phyloP scores from a whole-genome alignment of 2,888 invertebrate species.

The Perithous albicinctus region DNA sequence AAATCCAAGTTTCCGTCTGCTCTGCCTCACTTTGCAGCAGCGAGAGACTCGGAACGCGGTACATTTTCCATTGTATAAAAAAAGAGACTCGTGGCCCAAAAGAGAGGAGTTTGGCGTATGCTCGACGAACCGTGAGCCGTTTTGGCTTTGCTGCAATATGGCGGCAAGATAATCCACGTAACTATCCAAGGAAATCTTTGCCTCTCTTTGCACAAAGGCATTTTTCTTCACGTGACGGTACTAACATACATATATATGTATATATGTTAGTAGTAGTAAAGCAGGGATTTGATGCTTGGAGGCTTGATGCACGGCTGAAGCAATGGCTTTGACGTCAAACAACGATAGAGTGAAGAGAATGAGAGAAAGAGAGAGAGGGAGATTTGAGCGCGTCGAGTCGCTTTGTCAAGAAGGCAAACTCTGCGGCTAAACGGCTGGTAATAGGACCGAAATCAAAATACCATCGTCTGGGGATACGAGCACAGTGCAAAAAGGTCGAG shows the following conservation, averaged over 20 bases:
- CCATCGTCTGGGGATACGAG: conserved; percentile 73
- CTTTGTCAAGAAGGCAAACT: conserved; percentile 84
- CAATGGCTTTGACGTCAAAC: conserved; percentile 30
- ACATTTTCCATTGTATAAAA: conserved; percentile 62
- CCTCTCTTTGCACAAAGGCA: conserved; percentile 63
- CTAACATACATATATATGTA: no score
- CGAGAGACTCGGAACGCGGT: conserved; percentile 35
- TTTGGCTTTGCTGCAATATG: conserved; percentile 82
- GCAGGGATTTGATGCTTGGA: conserved; percentile 28
- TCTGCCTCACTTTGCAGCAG: conserved; percentile 37
- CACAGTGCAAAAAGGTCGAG: conserved; percentile 5
- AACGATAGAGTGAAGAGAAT: conserved; percentile 32
- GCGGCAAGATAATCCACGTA: conserved; percentile 82
- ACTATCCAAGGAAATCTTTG: conserved; percentile 76
- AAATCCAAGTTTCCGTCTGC: conserved; percentile 45
- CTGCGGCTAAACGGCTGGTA: conserved; percentile 81
- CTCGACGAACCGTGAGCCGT: conserved; percentile 75
- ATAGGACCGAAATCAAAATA: conserved; percentile 82
- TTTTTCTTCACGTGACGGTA: conserved; percentile 47
- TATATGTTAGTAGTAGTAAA: conserved; percentile 6
- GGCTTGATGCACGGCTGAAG: conserved; percentile 53
- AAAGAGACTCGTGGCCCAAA: conserved; percentile 58
- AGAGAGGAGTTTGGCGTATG: conserved; percentile 71
- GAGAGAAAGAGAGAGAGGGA: conserved; percentile 69
- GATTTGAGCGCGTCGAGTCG: conserved; percentile 79